Percentiles rank a stretch among this genome's conserved stretches.
phyloP scores from a whole-genome alignment of 2,797 vertebrate species.

The Acipenser ruthenus region DNA sequence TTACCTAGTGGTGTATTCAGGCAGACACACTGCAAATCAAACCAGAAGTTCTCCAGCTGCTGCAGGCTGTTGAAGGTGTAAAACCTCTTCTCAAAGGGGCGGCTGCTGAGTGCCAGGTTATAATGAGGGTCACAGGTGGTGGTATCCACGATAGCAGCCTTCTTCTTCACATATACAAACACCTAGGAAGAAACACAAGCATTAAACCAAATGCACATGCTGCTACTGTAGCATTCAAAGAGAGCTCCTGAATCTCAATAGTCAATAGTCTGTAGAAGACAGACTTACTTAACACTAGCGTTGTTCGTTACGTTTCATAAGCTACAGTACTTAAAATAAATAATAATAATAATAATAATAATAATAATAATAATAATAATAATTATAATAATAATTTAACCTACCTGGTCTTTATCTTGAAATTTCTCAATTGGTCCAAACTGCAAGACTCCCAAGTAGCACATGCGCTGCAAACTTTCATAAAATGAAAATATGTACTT shows the following conservation, averaged over 20 bases:
- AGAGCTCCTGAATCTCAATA: background rate
- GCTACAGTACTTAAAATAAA: too few species aligned
- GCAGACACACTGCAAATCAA: constrained; percentile 92
- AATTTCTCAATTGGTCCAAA: constrained; percentile 84
- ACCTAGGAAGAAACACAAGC: constrained; percentile 49
- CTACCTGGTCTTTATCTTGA: constrained; percentile 91
- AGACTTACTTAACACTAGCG: too few species aligned
- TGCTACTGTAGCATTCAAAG: background rate
- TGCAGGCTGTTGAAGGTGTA: constrained; percentile 67
- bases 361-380: background rate
- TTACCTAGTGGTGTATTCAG: constrained; percentile 91
- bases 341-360: too few species aligned
- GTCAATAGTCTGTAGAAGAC: too few species aligned
- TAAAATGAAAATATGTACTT: constrained; percentile 80
- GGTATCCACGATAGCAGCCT: constrained; percentile 78
- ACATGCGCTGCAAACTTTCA: constrained; percentile 78
- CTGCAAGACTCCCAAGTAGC: constrained; percentile 89
- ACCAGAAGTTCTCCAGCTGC: constrained; percentile 89
- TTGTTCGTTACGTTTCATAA: background rate
- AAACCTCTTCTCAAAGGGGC: constrained; percentile 70
- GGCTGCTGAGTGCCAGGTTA: constrained; percentile 71
- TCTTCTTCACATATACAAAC: constrained; percentile 76
- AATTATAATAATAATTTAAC: too few species aligned
- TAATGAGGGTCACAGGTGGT: constrained; percentile 87
- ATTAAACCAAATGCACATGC: background rate